Percentiles rank a stretch among this genome's conserved stretches.
Conservation (phyloP, 1,140 invertebrate species). For the Lasioglossum albipes region DNA sequence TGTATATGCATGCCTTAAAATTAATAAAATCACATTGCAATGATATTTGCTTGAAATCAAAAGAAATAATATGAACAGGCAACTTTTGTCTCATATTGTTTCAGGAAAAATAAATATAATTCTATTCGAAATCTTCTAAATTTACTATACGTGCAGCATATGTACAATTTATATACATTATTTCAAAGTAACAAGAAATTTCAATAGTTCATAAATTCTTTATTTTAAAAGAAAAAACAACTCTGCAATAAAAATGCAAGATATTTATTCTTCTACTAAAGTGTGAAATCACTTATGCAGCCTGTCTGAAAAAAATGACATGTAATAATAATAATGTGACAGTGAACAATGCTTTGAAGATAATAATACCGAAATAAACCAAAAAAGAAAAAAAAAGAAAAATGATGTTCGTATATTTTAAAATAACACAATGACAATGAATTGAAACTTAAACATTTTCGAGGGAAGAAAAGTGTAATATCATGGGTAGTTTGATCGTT, state of each 20-base stretch:
- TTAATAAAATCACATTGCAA: conserved; percentile 16
- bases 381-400: not conserved
- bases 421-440: not conserved
- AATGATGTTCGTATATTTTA: not conserved
- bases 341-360: not conserved
- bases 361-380: not conserved
- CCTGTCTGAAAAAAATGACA: conserved; percentile 21
- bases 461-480: not conserved
- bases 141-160: conserved; percentile 25
- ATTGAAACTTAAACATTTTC: not conserved
- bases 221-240: conserved; percentile 14
- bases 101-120: conserved; percentile 11
- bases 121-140: conserved; percentile 1
- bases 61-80: conserved; percentile 14
- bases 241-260: not conserved
- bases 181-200: conserved; percentile 20
- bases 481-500: conserved; percentile 7
- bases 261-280: conserved; percentile 5
- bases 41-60: conserved; percentile 1
- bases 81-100: not conserved
- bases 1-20: conserved; percentile 30
- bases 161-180: conserved; percentile 41
- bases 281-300: conserved; percentile 18
- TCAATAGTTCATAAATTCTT: conserved; percentile 13
- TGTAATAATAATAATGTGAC: conserved; percentile 7